phyloP scores from a whole-genome alignment of 2,888 invertebrate species.

The Agriopis leucophaearia region DNA sequence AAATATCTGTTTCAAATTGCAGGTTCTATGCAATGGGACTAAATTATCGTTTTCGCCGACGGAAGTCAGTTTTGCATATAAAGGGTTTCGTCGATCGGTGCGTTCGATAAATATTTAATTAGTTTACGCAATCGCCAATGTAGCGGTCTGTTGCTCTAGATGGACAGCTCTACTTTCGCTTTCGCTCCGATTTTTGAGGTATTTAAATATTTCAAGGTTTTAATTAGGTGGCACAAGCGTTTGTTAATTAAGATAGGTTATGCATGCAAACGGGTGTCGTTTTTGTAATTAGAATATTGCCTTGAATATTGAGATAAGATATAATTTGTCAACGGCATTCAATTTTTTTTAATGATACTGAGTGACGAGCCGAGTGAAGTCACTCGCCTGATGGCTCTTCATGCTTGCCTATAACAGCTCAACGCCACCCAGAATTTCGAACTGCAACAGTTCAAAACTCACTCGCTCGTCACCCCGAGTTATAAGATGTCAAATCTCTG shows the following conservation, averaged over 20 bases:
- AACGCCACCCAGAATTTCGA: too few relatives aligned
- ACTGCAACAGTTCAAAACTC: too few relatives aligned
- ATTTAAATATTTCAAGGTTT: conserved; percentile 39
- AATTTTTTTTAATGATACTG: too few relatives aligned
- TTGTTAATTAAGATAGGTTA: conserved; percentile 36
- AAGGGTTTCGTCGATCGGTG: conserved; percentile 59
- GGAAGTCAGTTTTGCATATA: conserved; percentile 66
- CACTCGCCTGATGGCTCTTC: too few relatives aligned
- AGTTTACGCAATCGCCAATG: conserved; percentile 44
- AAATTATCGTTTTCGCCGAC: conserved; percentile 61
- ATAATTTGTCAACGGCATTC: conserved; percentile 10
- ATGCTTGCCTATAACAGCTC: too few relatives aligned
- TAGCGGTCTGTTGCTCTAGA: conserved; percentile 37
- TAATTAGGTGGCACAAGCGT: conserved; percentile 37
- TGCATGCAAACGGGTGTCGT: conserved; percentile 25
- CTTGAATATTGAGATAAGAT: conserved; percentile 10
- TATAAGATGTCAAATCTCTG: too few relatives aligned
- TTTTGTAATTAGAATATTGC: conserved; percentile 17
- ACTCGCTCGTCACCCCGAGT: too few relatives aligned
- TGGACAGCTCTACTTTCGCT: conserved; percentile 41
- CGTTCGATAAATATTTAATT: conserved; percentile 60
- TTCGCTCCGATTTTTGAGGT: conserved; percentile 31
- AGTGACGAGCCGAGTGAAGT: too few relatives aligned
- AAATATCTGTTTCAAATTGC: neutral
- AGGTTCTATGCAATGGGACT: conserved; percentile 46